Base-by-base conservation (phyloP, 2,113 vertebrate species). In the Furnarius figulus region DNA sequence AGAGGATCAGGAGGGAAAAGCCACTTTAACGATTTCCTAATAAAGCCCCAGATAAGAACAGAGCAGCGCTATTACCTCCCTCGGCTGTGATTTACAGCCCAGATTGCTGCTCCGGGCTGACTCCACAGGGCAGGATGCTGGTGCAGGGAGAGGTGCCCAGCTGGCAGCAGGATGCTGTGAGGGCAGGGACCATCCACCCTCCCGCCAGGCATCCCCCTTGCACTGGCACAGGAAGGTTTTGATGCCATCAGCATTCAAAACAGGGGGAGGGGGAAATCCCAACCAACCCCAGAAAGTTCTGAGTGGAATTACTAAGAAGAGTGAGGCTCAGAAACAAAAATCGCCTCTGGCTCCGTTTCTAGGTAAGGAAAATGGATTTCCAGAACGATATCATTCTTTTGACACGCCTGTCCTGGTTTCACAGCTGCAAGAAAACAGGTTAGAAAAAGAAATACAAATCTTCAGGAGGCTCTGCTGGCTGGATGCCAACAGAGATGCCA, bases 211-310 rank as follows among this genome's bases (percentile, higher is more conserved):
- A 52, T 52, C 17, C 15, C 16, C 35, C 21, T 22, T 20, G 37
- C 77, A 2, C 61, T 2, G 40, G 24, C n/a, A 73, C 17, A 35
- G 44, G 2, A 86, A 56, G 28, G 37, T 7, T 58, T 76, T 49
- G 27, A 25, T 49, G 31, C 19, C 68, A 53, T 5, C 55, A 14
- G 19, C 9, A 14, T 40, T 35, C 28, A 70, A 95, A 70, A 14
- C 1, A 1, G 8, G 5, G 9, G 2, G 0, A 1, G 1, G 1
- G 7, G 12, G 12, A 10, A 1, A 35, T 9, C 24, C 27, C 7
- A 33, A 30, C 12, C 61, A 10, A 6, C 24, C 73, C 35, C 35
- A 61, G 30, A 49, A 75, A 85, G 35, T 93, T 90, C 85, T 49
- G 76, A 30, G 49, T 28, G 25, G 75, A 73, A 83, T 90, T 77